These are phyloP conservation scores for Araneus ventricosus DNA, from an alignment of 1,140 invertebrate species.

Conservation along the genomic window DNA sequence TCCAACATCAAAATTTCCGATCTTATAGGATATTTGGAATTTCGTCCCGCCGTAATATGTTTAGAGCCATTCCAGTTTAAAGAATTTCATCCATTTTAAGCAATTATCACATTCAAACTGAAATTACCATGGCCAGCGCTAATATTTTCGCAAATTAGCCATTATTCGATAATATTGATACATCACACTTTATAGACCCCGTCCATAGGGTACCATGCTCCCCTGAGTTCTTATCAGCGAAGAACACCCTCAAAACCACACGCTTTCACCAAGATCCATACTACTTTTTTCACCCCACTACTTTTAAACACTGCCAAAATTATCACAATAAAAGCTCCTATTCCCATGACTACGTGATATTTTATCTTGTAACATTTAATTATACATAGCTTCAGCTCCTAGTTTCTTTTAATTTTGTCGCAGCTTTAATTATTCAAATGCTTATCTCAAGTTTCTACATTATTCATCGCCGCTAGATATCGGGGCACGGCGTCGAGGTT, in stretches of 20 bases:
- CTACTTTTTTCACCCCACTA: neutral
- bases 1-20: too few relatives aligned
- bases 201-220: too few relatives aligned
- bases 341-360: conserved; percentile 56
- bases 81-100: too few relatives aligned
- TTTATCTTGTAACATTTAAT: conserved; percentile 74
- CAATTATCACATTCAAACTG: too few relatives aligned
- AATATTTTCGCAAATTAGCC: too few relatives aligned
- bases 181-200: too few relatives aligned
- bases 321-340: conserved; percentile 37
- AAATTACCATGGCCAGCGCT: too few relatives aligned
- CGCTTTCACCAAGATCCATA: neutral
- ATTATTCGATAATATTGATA: too few relatives aligned
- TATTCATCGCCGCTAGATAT: conserved; percentile 40
- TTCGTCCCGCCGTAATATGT: too few relatives aligned
- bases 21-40: too few relatives aligned
- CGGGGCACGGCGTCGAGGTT: neutral
- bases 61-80: too few relatives aligned
- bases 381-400: conserved; percentile 17
- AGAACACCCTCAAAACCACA: neutral
- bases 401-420: conserved; percentile 68
- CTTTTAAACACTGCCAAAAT: neutral
- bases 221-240: neutral
- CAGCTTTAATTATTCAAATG: conserved; percentile 70
- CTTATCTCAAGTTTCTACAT: conserved; percentile 46